phyloP scores from a whole-genome alignment of 2,797 vertebrate genomes.

The Peromyscus aztecus region DNA sequence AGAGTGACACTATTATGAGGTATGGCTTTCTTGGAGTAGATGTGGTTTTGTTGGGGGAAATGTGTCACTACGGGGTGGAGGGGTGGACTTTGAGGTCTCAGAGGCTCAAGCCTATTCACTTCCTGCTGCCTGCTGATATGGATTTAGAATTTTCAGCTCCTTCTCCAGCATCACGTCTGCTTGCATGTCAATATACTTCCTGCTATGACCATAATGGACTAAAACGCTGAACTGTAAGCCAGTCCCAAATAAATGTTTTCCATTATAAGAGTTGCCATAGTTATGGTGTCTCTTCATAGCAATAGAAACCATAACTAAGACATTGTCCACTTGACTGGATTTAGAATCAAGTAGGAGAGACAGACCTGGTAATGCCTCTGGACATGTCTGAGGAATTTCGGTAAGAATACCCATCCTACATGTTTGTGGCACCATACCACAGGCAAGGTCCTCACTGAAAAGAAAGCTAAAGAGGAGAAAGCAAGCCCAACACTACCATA shows the following conservation, averaged over 20 bases:
- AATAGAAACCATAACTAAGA: background rate
- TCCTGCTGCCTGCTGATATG: background rate
- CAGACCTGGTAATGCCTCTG: background rate
- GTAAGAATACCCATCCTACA: background rate
- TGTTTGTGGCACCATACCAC: background rate
- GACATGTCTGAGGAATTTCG: background rate
- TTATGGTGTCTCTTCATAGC: background rate
- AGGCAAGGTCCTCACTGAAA: background rate
- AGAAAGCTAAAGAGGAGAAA: background rate
- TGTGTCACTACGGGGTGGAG: background rate
- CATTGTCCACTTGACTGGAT: background rate
- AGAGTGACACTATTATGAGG: background rate
- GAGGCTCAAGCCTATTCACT: background rate
- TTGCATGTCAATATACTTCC: background rate
- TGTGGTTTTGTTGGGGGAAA: background rate
- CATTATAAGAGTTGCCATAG: background rate
- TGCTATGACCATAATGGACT: background rate
- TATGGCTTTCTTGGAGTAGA: background rate
- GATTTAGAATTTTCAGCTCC: background rate
- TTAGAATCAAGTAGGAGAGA: background rate
- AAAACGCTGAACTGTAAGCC: background rate
- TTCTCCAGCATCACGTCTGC: background rate
- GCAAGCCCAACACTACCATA: background rate
- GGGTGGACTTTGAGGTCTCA: background rate
- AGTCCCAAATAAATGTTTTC: background rate